phyloP scores from a whole-genome alignment of 2,113 vertebrate genomes.

The Centropristis striata region DNA sequence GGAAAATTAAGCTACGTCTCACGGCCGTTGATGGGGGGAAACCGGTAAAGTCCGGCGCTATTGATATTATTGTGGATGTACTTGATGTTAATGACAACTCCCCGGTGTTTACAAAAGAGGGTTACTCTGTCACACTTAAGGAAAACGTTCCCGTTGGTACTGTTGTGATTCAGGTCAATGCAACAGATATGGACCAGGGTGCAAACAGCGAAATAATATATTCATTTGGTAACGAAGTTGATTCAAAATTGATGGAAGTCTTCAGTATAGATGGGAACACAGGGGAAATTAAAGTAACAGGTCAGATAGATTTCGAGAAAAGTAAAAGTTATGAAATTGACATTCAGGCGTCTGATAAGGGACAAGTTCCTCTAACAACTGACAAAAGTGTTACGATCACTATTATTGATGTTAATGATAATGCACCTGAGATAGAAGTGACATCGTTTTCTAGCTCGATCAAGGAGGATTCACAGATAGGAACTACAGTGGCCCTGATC shows the following conservation, averaged over 20 bases:
- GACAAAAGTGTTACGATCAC: slow-evolving; percentile 76
- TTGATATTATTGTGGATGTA: slow-evolving; percentile 61
- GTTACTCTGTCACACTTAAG: slow-evolving; percentile 40
- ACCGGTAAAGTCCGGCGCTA: slow-evolving; percentile 60
- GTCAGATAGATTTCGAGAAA: slow-evolving; percentile 76
- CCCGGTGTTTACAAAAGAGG: slow-evolving; percentile 70
- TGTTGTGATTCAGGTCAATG: slow-evolving; percentile 71
- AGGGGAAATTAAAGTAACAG: slow-evolving; percentile 77
- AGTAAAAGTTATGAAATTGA: slow-evolving; percentile 74
- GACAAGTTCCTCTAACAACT: slow-evolving; percentile 39
- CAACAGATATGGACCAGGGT: slow-evolving; percentile 79
- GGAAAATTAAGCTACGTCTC: slow-evolving; percentile 55
- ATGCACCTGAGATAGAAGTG: slow-evolving; percentile 90
- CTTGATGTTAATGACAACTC: slow-evolving; percentile 79
- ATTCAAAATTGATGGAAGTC: slow-evolving; percentile 51
- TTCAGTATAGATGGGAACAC: slow-evolving; percentile 69
- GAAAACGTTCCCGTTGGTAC: slow-evolving; percentile 61
- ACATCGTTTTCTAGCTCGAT: slow-evolving; percentile 89
- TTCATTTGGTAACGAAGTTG: slow-evolving; percentile 68
- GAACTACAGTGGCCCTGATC: slow-evolving; percentile 79
- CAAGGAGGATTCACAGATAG: slow-evolving; percentile 71
- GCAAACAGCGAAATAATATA: slow-evolving; percentile 77
- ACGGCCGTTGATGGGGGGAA: slow-evolving; percentile 77
- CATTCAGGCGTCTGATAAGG: slow-evolving; percentile 80
- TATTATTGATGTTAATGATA: slow-evolving; percentile 83